Evolutionary conservation across 2,797 vertebrate species (phyloP), one percentile per base, ranked within the genome.

Genomic region (Meriones psammophilus): DNA sequence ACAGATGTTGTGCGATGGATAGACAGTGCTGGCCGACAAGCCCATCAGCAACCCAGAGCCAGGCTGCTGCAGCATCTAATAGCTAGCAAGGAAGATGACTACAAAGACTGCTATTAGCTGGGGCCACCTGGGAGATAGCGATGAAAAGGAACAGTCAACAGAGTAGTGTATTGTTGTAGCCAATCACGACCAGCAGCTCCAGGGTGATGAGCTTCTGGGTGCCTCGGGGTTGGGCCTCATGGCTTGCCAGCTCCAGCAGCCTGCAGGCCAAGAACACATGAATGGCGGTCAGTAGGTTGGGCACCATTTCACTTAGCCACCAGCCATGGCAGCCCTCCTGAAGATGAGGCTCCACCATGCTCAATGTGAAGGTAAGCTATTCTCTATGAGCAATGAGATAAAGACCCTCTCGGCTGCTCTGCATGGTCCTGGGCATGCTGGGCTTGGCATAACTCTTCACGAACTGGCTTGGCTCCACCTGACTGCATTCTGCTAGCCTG

Each of bases 131-230:
- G 1, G 99, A 99, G 94, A 99, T 99, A 97, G 98, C 99, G 39
- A 98, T 98, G 0, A 97, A 97, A 2, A 98, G 98, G 58, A 99
- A 97, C 88, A 99, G 98, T 97, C 98, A 2, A 4, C 42, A 42
- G 42, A 42, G 42, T 42, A 99, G 98, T 96, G 98, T 96, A 96
- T 99, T 99, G 28, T n/a, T 99, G 91, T 98, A 99, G 96, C 42
- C 42, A 42, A 42, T 42, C 42, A 42, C 42, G 42, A 42, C 42
- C 42, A 42, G 42, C 86, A 99, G 98, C 14, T 98, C 97, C 0
- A 98, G 98, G 79, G 98, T 99, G 97, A 99, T 99, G 86, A 97
- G 92, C 36, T 98, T 99, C 97, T 98, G 98, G 93, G 98, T 97
- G 84, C 28, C 81, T 46, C 98, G 98, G 96, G 98, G 98, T 9